Evolutionary conservation across 2,888 invertebrate genomes (phyloP), one percentile per base, ranked within the genome.

Genomic region (Rugalucina vietnamica): DNA sequence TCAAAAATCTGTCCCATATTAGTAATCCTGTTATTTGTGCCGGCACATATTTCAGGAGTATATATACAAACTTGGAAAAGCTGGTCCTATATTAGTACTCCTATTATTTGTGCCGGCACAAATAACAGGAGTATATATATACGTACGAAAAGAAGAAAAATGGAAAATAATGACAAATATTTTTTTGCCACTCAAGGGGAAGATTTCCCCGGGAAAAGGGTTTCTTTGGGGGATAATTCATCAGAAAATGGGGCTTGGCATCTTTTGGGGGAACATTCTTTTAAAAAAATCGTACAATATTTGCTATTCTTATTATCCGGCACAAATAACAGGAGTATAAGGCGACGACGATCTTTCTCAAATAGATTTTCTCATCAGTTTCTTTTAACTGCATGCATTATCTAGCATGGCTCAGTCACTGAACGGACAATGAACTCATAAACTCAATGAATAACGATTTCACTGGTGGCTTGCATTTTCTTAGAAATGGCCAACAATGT

Each of bases 51-150:
- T 24, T 5, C 24, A 57, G n/a, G 8, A 29, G 4, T 57, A 27
- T 29, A 57, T 27, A 10, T 8, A 57, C 57, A 57, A 12, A n/a
- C 24, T 10, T 57, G 24, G 21, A 3, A 29, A 24, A 10, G 10
- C 29, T 29, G 24, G 24, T 29, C 14, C 24, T 14, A 24, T 29
- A 24, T 57, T 10, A 57, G 3, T 29, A 27, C 27, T 3, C 57
- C 27, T 8, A 29, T 57, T 24, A 54, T 18, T n/a, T 27, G 2
- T 57, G 24, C 27, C 29, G 32, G 65, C 65, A 34, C 65, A 65
- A 18, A 65, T 65, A 65, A 65, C 65, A 65, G 65, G 65, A 65
- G 65, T 65, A 34, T 65, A 34, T 65, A 65, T 34, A 34, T 34
- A 32, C n/a, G n/a, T n/a, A 27, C 27, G 27, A 10, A 57, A 29